phyloP scores from a whole-genome alignment of 1,140 invertebrate species.

The Anoplolepis gracilipes region DNA sequence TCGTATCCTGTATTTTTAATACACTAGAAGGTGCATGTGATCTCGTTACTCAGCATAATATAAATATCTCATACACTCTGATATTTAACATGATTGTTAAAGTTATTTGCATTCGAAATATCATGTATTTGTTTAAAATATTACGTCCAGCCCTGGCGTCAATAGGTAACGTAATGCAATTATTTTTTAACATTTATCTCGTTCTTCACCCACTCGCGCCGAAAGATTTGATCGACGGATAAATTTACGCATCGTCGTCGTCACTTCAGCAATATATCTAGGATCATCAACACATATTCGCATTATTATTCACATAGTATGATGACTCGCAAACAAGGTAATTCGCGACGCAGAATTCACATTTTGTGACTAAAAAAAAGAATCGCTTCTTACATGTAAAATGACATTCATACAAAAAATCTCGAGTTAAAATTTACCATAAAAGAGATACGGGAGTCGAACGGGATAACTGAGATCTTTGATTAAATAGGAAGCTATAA shows the following conservation, averaged over 20 bases:
- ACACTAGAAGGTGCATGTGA: neutral
- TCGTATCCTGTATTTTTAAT: neutral
- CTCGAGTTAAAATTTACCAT: neutral
- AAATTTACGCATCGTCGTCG: conserved; percentile 41
- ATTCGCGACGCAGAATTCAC: neutral
- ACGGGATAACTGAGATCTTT: neutral
- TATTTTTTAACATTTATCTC: neutral
- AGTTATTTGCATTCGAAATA: neutral
- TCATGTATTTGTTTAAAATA: neutral
- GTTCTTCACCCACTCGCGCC: neutral
- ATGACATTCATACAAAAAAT: neutral
- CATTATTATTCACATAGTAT: neutral
- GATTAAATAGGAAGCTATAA: neutral
- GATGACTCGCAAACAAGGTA: neutral
- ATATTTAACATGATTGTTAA: neutral
- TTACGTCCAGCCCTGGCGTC: conserved; percentile 7
- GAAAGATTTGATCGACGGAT: neutral
- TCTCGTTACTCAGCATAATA: neutral
- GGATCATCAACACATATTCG: neutral
- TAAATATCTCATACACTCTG: neutral
- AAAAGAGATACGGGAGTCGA: neutral
- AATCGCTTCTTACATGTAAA: neutral
- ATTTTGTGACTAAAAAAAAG: neutral
- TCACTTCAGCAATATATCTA: neutral
- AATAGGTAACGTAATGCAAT: conserved; percentile 31